Percentiles rank a stretch among this genome's conserved stretches.
Conservation (phyloP, 2,888 invertebrate species). For the Spodoptera picta region DNA sequence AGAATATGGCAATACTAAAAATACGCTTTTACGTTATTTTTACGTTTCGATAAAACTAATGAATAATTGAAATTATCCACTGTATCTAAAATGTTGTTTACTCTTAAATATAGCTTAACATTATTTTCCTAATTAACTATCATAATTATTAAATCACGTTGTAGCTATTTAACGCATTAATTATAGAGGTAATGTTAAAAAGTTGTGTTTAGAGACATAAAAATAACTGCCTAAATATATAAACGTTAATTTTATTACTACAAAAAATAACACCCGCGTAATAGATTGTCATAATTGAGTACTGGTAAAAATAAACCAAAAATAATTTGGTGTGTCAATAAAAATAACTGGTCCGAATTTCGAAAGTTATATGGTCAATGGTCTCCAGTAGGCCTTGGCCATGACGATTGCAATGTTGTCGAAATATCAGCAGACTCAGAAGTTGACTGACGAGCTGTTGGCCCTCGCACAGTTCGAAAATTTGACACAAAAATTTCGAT, state of each 20-base stretch:
- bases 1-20: slow-evolving; percentile 15
- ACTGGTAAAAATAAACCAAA: slow-evolving; percentile 7
- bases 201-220: no score
- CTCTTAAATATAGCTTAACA: no score
- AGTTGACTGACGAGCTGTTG: slow-evolving; percentile 35
- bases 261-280: no score
- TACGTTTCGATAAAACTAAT: not conserved
- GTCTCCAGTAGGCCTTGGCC: slow-evolving; percentile 59
- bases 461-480: slow-evolving; percentile 44
- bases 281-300: no score
- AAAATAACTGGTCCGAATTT: slow-evolving; percentile 55
- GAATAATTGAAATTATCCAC: not conserved
- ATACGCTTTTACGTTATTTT: not conserved
- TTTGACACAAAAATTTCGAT: not conserved
- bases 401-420: slow-evolving; percentile 54
- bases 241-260: no score
- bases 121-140: no score
- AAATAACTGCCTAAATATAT: no score
- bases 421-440: slow-evolving; percentile 51
- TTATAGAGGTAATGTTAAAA: no score
- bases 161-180: no score
- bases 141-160: no score
- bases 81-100: no score
- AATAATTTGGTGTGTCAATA: slow-evolving; percentile 18
- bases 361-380: slow-evolving; percentile 59